Percentiles rank a stretch among this genome's conserved stretches.
Conservation (phyloP, 2,113 vertebrate genomes). For the Pleuronectes platessa region DNA sequence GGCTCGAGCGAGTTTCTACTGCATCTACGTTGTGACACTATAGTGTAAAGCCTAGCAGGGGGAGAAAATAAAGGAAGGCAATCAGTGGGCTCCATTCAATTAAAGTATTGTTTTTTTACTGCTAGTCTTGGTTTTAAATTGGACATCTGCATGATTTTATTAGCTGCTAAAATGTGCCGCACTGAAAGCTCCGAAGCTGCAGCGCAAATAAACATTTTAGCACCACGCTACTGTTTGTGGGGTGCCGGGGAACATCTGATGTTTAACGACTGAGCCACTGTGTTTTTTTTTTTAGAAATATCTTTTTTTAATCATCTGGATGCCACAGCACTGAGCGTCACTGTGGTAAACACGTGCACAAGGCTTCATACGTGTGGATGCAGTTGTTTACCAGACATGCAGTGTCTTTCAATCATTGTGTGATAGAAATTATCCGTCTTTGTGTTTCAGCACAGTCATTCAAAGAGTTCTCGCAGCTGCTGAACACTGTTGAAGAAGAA, state of each 20-base stretch:
- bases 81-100: constrained; percentile 63
- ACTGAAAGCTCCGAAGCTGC: constrained; percentile 57
- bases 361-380: neutral
- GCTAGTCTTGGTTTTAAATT: constrained; percentile 64
- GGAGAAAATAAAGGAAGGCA: constrained; percentile 55
- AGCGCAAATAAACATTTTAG: constrained; percentile 70
- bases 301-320: constrained; percentile 25
- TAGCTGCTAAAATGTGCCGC: constrained; percentile 63
- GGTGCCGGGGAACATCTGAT: constrained; percentile 60
- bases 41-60: constrained; percentile 51
- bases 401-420: neutral
- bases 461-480: constrained; percentile 95
- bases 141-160: constrained; percentile 74
- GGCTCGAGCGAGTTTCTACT: constrained; percentile 35
- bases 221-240: constrained; percentile 35
- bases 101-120: constrained; percentile 58
- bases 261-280: constrained; percentile 49
- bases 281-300: neutral
- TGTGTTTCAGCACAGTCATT: constrained; percentile 90
- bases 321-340: constrained; percentile 1
- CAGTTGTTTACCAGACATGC: constrained; percentile 27
- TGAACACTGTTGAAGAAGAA: constrained; percentile 95
- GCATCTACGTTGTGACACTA: constrained; percentile 39
- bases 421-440: constrained; percentile 27
- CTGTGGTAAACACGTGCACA: constrained; percentile 13